Percentiles rank a stretch among this genome's conserved stretches.
These are phyloP conservation scores for Poecilus cupreus DNA, from an alignment of 2,888 invertebrate genomes.

Conservation along the genomic window DNA sequence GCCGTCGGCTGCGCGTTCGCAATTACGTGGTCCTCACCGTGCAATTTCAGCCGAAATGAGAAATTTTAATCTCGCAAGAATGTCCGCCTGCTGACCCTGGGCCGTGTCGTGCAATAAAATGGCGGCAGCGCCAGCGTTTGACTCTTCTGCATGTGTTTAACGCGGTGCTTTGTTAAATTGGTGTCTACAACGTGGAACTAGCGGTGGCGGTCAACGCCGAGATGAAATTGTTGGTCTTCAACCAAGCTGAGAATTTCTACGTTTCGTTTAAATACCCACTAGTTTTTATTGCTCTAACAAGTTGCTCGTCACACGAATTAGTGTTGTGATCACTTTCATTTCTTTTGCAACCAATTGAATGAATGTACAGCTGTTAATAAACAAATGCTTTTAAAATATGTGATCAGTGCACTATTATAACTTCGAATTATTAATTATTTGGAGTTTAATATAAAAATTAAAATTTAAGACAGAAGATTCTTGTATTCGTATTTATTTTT, in stretches of 20 bases:
- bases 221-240: slow-evolving; percentile 3
- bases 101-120: slow-evolving; percentile 25
- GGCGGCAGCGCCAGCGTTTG: neutral
- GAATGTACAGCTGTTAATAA: too few species aligned
- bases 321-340: too few species aligned
- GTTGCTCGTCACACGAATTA: too few species aligned
- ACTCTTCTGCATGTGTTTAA: slow-evolving; percentile 30
- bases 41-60: slow-evolving; percentile 54
- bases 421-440: too few species aligned
- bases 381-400: too few species aligned
- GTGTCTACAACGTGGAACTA: neutral
- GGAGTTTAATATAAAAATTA: too few species aligned
- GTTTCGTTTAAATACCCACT: neutral
- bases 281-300: too few species aligned
- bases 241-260: neutral
- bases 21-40: slow-evolving; percentile 34
- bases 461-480: too few species aligned
- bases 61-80: slow-evolving; percentile 58
- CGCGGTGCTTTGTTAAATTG: slow-evolving; percentile 22
- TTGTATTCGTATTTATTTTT: too few species aligned
- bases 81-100: slow-evolving; percentile 38
- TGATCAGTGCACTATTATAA: too few species aligned
- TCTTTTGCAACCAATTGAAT: too few species aligned
- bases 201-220: neutral
- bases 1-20: slow-evolving; percentile 24